Evolutionary conservation across 2,888 invertebrate species (phyloP), one percentile per base, ranked within the genome.

Genomic region (Fissipunctia ypsillon): DNA sequence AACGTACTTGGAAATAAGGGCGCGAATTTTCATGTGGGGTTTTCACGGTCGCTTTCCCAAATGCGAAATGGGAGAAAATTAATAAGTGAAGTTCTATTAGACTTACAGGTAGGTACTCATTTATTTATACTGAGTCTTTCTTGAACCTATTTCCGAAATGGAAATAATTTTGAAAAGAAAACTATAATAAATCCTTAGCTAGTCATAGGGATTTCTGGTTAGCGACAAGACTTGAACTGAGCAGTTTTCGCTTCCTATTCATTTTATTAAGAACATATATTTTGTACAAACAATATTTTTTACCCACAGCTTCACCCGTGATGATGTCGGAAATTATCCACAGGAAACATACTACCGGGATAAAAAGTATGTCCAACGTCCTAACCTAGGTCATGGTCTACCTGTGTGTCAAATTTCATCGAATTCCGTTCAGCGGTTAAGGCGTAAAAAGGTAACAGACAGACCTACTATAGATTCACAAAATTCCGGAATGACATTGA

Each of bases 1-100:
- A 67, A 66, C 48, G n/a, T 54, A 31, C 38, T 12, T 61, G 12
- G 35, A 41, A 73, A 67, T 50, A 68, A 28, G 54, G 76, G 67
- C 19, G 76, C 9, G 70, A 80, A 63, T 45, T 73, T 61, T 80
- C 60, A 25, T 56, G 48, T 31, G 25, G 12, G 41, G 45, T 64
- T 35, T 67, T 61, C 31, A 50, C 52, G 52, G 22, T 45, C 41
- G 19, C 60, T 76, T 78, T 78, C 54, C 7, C 2, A 3, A 76
- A 25, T 7, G 25, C 0, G 0, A 77, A 43, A 43, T 45, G 6
- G 25, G 25, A 48, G 22, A 73, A 12, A 63, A 31, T 16, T 63
- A 22, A 16, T 43, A 22, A 7, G 10, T 31, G 22, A n/a, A n/a
- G 45, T n/a, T 60, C 1, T 60, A 38, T 60, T n/a, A 25, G 5